Evolutionary conservation across 2,888 invertebrate genomes (phyloP).

Genomic region (Parochlus steinenii): DNA sequence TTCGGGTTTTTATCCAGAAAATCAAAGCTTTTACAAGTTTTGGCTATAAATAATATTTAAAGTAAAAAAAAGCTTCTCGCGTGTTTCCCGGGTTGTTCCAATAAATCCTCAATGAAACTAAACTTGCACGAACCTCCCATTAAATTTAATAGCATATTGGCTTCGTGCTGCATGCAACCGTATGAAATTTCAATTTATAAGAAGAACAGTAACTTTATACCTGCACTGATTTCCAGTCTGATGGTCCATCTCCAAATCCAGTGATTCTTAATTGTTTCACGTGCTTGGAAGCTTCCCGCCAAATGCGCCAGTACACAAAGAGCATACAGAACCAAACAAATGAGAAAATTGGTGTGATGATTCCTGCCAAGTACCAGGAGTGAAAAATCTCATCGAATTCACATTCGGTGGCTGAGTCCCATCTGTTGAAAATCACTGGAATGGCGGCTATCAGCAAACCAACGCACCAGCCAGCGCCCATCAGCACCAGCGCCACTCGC

Average conservation of each 20-base stretch:
- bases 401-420: conserved; percentile 42
- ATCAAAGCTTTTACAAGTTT: too few relatives aligned
- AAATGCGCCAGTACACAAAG: conserved; percentile 58
- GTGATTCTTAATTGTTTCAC: conserved; percentile 46
- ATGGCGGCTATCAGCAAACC: conserved; percentile 49
- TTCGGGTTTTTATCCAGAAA: too few relatives aligned
- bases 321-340: conserved; percentile 61
- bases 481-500: conserved; percentile 41
- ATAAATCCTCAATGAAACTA: too few relatives aligned
- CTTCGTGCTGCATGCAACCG: background rate
- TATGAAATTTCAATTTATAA: background rate
- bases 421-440: conserved; percentile 65
- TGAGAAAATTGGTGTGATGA: conserved; percentile 53
- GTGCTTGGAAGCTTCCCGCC: conserved; percentile 59
- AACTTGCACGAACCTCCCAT: too few relatives aligned
- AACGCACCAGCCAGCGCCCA: conserved; percentile 48
- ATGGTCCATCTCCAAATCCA: conserved; percentile 35
- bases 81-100: too few relatives aligned
- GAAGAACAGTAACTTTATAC: conserved; percentile 25
- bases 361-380: conserved; percentile 29
- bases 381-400: conserved; percentile 49
- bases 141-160: too few relatives aligned
- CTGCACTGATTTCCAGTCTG: conserved; percentile 63
- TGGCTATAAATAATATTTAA: conserved; percentile 1
- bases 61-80: conserved; percentile 1